phyloP scores from a whole-genome alignment of 1,140 invertebrate genomes.

The Triops cancriformis region DNA sequence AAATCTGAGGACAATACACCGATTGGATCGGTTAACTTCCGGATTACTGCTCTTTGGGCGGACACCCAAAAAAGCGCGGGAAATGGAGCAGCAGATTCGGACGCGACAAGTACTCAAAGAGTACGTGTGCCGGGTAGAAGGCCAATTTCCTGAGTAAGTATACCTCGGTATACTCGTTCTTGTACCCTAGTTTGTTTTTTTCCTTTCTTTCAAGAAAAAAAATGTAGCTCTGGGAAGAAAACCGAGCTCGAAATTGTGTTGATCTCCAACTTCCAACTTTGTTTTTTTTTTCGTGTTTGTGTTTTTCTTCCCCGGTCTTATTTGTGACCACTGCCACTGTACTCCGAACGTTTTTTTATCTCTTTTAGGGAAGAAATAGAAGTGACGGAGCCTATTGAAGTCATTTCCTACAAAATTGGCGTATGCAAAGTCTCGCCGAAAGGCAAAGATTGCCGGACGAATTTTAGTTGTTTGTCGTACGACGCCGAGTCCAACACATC shows the following conservation, averaged over 20 bases:
- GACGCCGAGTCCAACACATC: slow-evolving; percentile 73
- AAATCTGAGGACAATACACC: slow-evolving; percentile 84
- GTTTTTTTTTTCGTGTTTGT: background rate
- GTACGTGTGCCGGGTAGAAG: slow-evolving; percentile 93
- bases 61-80: slow-evolving; percentile 79
- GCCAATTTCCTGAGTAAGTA: slow-evolving; percentile 89
- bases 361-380: slow-evolving; percentile 60
- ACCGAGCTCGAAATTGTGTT: background rate
- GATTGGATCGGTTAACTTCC: slow-evolving; percentile 85
- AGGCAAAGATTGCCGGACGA: slow-evolving; percentile 83
- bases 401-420: slow-evolving; percentile 90
- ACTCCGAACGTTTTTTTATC: background rate
- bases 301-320: background rate
- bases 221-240: background rate
- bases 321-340: background rate
- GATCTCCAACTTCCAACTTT: background rate
- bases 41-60: slow-evolving; percentile 88
- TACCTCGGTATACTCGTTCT: slow-evolving; percentile 5
- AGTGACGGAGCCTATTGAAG: slow-evolving; percentile 85
- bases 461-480: slow-evolving; percentile 74
- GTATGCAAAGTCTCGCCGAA: slow-evolving; percentile 83
- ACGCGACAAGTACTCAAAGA: slow-evolving; percentile 88
- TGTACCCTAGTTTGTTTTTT: slow-evolving; percentile 1
- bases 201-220: background rate
- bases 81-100: slow-evolving; percentile 89